phyloP scores from a whole-genome alignment of 2,113 vertebrate species.

The Tychaedon coryphoeus region DNA sequence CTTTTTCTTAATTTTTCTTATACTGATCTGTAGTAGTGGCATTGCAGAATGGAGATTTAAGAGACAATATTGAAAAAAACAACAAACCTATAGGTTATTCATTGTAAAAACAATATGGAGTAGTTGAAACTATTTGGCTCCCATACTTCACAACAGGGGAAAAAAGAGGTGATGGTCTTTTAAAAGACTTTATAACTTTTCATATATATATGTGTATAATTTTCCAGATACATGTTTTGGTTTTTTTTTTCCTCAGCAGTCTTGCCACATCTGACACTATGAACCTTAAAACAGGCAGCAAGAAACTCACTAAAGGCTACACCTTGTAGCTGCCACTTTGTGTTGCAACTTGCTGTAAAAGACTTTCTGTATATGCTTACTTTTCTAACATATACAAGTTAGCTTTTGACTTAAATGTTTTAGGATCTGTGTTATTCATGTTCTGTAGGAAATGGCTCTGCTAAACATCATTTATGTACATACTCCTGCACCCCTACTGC shows the following conservation, averaged over 20 bases:
- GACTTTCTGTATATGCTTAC: not conserved
- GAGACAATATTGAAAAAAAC: not conserved
- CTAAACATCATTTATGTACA: not conserved
- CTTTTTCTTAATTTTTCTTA: not conserved
- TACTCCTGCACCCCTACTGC: fast-evolving
- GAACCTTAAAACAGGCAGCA: not conserved
- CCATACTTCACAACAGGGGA: not conserved
- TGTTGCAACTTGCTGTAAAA: not conserved
- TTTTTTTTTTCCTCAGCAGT: not conserved
- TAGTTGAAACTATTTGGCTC: not conserved
- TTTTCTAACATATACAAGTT: not conserved
- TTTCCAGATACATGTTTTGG: not conserved
- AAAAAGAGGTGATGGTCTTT: not conserved
- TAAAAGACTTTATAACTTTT: not conserved
- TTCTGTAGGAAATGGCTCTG: not conserved
- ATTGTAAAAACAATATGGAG: not conserved
- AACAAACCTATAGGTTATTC: not conserved
- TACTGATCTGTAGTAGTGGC: not conserved
- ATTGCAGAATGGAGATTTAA: not conserved
- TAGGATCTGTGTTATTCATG: not conserved
- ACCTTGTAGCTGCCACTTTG: not conserved
- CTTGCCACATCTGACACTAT: not conserved
- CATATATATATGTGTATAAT: not conserved
- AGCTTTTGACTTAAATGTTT: not conserved
- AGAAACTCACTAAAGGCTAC: not conserved